Conservation (phyloP, 2,888 invertebrate genomes). For the Digitonthophagus gazella region DNA sequence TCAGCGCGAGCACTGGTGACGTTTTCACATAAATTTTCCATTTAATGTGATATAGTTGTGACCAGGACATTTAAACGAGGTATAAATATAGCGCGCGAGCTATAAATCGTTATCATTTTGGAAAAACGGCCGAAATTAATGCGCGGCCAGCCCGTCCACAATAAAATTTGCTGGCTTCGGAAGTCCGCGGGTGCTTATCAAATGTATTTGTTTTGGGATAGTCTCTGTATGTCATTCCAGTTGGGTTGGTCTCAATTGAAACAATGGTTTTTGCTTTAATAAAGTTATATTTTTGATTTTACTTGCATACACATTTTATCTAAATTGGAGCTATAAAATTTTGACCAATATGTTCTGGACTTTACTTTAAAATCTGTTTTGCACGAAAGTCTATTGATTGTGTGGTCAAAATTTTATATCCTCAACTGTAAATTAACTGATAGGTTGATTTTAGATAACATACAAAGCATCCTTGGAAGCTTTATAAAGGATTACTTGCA, state of each 20-base stretch:
- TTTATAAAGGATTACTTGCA: constrained; percentile 38
- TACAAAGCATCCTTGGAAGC: constrained; percentile 11
- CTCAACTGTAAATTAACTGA: background rate
- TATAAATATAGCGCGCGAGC: constrained; percentile 1
- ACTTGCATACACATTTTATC: too few species aligned
- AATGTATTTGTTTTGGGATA: constrained; percentile 9
- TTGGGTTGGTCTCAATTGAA: background rate
- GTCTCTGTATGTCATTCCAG: constrained; percentile 12
- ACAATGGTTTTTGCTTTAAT: background rate
- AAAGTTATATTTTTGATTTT: too few species aligned
- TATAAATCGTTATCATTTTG: constrained; percentile 10
- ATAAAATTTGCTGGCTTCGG: constrained; percentile 16
- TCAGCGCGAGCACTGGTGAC: background rate
- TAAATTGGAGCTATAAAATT: too few species aligned
- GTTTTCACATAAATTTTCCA: constrained; percentile 4
- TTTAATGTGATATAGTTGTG: constrained; percentile 11
- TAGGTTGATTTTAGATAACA: background rate
- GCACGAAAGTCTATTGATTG: too few species aligned
- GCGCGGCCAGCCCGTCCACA: background rate
- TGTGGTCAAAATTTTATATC: too few species aligned
- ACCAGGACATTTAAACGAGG: constrained; percentile 1
- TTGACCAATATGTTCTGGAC: too few species aligned
- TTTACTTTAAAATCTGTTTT: too few species aligned
- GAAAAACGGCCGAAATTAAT: constrained; percentile 5
- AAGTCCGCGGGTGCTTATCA: constrained; percentile 18